Evolutionary conservation across 2,797 vertebrate species (phyloP).

Genomic region (Myotis daubentonii): DNA sequence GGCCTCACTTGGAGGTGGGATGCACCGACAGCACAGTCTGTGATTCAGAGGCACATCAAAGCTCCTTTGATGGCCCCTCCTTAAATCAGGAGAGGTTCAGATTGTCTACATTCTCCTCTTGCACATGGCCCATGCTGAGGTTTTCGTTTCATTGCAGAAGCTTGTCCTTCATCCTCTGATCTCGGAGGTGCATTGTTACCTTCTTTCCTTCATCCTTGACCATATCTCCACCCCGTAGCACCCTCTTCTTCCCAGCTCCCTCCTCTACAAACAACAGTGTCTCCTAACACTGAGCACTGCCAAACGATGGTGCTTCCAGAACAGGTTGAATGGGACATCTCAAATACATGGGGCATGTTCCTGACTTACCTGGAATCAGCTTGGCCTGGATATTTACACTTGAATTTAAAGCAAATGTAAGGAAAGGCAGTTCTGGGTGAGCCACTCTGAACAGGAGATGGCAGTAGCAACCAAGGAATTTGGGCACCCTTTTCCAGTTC

Average conservation of each 20-base stretch:
- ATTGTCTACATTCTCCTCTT: neutral
- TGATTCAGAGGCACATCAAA: neutral
- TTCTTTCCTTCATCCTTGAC: neutral
- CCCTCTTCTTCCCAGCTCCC: neutral
- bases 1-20: neutral
- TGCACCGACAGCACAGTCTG: neutral
- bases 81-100: neutral
- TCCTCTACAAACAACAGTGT: neutral
- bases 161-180: neutral
- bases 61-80: neutral
- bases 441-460: conserved; percentile 67
- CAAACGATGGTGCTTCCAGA: neutral
- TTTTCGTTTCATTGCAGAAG: neutral
- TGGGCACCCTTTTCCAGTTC: neutral
- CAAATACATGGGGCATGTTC: neutral
- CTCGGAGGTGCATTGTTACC: neutral
- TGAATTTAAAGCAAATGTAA: neutral
- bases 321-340: neutral
- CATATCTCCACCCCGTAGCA: neutral
- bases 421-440: neutral
- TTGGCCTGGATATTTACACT: neutral
- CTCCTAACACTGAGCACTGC: neutral
- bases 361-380: neutral
- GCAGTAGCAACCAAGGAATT: conserved; percentile 64
- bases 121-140: too few relatives aligned